Base-by-base conservation (phyloP, 64 coral and sea anemone species). In the Dendronephthya gigantea region DNA sequence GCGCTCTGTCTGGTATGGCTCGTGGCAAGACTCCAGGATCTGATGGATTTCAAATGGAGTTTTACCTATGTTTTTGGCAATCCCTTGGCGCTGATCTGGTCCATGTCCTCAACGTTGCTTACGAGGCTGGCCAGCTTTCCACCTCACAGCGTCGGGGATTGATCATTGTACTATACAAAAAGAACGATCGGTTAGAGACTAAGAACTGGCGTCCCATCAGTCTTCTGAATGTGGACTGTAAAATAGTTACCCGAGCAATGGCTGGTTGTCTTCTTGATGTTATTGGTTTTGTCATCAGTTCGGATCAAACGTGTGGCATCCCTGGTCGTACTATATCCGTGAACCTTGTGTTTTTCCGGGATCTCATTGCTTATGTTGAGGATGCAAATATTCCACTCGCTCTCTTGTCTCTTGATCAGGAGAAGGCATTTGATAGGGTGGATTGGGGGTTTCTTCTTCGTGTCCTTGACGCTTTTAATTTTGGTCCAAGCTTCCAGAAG, bases 171-270 rank as follows among this genome's bases (percentile, higher is more conserved):
- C 22, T 84, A 9, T 84, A 65, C 19, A 88, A 92, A 70, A 38
- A 74, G 49, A 31, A 69, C 0, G 90, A 91, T 70, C 25, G 33
- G 13, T 30, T 85, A 9, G 86, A 84, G 9, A 38, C 48, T 4
- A 74, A 70, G 40, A 92, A 92, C 56, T 92, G 86, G 83, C 28
- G 90, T 0, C 86, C 90, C 0, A 92, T 92, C 50, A 48, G 85
- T 19, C 82, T 84, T 0, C 34, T 88, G 2, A 83, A 83, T 59
- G 40, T 74, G 0, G 86, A 92, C 41, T 92, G 88, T 23, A 88
- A 92, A 32, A 84, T 92, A 7, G 90, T 82, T 41, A 65, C 90
- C 36, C n/a, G 90, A 9, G 47, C 49, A 0, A 72, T 84, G n/a
- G 90, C 90, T 55, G 90, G 90, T 5, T 86, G 82, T 0, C 59